A percentile compares a stretch with the other conserved stretches of the same genome.
These are phyloP conservation scores for Sylvia borin DNA, from an alignment of 2,797 vertebrate genomes.

Conservation along the genomic window DNA sequence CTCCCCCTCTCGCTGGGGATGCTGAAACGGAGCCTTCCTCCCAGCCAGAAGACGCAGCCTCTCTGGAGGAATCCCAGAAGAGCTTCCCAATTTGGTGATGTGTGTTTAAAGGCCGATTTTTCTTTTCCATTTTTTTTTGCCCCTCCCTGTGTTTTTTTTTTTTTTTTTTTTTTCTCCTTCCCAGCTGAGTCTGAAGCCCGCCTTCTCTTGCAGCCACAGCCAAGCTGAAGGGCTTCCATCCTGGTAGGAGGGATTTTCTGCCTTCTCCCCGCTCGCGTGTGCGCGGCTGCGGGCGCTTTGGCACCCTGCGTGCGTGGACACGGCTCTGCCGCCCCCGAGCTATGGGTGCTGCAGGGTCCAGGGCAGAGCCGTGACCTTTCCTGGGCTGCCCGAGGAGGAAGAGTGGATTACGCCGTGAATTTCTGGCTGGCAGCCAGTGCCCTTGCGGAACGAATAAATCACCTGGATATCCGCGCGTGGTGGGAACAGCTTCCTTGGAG, in stretches of 20 bases:
- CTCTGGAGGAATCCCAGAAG: constrained; percentile 70
- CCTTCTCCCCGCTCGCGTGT: not conserved
- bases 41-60: constrained; percentile 72
- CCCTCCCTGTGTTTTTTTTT: too few relatives aligned
- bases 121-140: fast-evolving
- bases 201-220: constrained; percentile 48
- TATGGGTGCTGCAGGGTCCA: constrained; percentile 72
- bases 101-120: constrained; percentile 61
- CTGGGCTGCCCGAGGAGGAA: constrained; percentile 38
- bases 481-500: constrained; percentile 31
- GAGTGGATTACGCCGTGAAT: constrained; percentile 61
- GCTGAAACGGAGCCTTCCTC: constrained; percentile 77
- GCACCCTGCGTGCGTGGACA: not conserved
- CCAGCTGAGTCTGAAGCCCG: constrained; percentile 64
- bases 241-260: constrained; percentile 48
- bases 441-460: constrained; percentile 66
- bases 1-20: constrained; percentile 48
- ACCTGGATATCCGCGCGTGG: constrained; percentile 56
- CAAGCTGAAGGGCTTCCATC: constrained; percentile 38
- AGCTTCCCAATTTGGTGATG: constrained; percentile 62
- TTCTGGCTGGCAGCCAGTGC: constrained; percentile 56
- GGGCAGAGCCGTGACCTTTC: constrained; percentile 66
- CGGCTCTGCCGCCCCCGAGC: constrained; percentile 3
- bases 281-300: not conserved
- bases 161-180: not conserved